Conservation (phyloP, 2,888 invertebrate species). For the Asteroscopus sphinx region DNA sequence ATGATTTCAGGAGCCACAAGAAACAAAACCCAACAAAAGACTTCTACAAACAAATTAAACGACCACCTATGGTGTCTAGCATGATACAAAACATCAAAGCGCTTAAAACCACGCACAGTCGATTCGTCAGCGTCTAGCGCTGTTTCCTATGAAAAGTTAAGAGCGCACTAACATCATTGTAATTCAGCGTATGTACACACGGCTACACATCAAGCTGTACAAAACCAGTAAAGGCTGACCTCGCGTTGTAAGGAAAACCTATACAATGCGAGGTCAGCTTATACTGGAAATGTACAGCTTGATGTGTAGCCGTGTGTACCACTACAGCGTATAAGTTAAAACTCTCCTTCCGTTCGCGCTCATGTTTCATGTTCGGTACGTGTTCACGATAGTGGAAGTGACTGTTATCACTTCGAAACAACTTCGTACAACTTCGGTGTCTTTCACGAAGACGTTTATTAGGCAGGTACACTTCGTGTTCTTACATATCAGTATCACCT, state of each 20-base stretch:
- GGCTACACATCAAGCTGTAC: no score
- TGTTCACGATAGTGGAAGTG: conserved; percentile 60
- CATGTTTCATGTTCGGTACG: conserved; percentile 66
- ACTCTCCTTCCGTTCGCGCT: conserved; percentile 73
- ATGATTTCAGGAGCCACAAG: conserved; percentile 3
- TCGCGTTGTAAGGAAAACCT: no score
- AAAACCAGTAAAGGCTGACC: no score
- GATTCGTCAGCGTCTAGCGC: conserved; percentile 45
- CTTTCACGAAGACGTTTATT: conserved; percentile 34
- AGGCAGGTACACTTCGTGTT: no score
- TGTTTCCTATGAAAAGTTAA: conserved; percentile 50
- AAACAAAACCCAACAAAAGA: not conserved
- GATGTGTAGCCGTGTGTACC: conserved; percentile 61
- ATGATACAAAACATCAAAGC: conserved; percentile 40
- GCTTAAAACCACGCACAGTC: conserved; percentile 47
- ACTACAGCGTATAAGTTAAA: conserved; percentile 60
- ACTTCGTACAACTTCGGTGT: conserved; percentile 36
- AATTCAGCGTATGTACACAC: conserved; percentile 72
- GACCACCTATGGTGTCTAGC: conserved; percentile 2
- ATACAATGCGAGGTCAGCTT: no score
- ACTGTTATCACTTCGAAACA: conserved; percentile 48
- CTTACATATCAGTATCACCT: no score
- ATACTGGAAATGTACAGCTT: no score
- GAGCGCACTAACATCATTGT: conserved; percentile 66
- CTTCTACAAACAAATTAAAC: not conserved